Base-by-base conservation (phyloP, 2,113 vertebrate genomes). In the Sylvia atricapilla region DNA sequence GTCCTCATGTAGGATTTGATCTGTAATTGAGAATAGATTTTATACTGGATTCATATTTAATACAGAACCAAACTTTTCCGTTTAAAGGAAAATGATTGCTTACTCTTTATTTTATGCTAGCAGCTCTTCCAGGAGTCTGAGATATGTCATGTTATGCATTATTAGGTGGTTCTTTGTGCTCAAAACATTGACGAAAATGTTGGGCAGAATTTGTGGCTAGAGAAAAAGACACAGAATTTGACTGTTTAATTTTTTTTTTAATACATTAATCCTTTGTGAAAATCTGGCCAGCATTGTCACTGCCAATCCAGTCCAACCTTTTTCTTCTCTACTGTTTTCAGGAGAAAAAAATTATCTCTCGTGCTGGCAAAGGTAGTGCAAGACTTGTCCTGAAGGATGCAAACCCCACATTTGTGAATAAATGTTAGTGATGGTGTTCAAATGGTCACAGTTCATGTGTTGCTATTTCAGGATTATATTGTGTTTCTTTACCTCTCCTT, bases 11-110 rank as follows among this genome's bases (percentile, higher is more conserved):
- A 49, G 35, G 63, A 62, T 79, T 87, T 79, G 22, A 49, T 83
- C 63, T 85, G 37, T 87, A 90, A 90, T 87, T 94, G 62, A 79
- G 75, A 79, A 78, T 58, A 79, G 74, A 62, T 93, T 68, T 85
- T 41, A 11, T 49, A 68, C 72, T 90, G 60, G 44, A 41, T 63
- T 49, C 55, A 46, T 76, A 37, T 82, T 91, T 91, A 83, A 90
- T 73, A 69, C 14, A 52, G 44, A 64, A 43, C n/a, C 13, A 49
- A 84, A 83, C 28, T 66, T 85, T 50, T 72, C 53, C 87, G 31
- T 69, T 80, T 44, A 49, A 76, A 85, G 58, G 15, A 13, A 44
- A 37, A 56, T 8, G 1, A 60, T 90, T 76, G 6, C 4, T 70
- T 83, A 23, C 7, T 58, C 53, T 66, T 88, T 60, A 25, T 92